phyloP scores from a whole-genome alignment of 2,888 invertebrate species.

The Xestia sexstrigata region DNA sequence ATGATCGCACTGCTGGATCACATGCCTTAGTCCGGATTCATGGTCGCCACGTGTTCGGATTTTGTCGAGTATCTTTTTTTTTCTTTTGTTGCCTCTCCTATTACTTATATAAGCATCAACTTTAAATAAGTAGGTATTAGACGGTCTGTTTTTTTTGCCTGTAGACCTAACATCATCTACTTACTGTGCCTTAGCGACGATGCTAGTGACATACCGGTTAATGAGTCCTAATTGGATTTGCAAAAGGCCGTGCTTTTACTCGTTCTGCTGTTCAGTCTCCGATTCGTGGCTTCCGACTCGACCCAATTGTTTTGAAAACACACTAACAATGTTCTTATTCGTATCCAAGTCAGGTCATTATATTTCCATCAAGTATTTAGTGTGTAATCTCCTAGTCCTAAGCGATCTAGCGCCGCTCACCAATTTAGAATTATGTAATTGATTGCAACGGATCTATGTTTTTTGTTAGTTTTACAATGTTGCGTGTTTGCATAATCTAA shows the following conservation, averaged over 20 bases:
- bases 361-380: neutral
- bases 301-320: neutral
- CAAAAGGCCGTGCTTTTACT: too few relatives aligned
- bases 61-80: neutral
- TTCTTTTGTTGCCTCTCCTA: too few relatives aligned
- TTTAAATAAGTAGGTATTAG: neutral
- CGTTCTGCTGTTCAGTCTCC: neutral
- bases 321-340: neutral
- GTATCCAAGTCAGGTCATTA: neutral
- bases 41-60: neutral
- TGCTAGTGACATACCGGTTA: too few relatives aligned
- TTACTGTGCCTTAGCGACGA: neutral
- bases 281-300: too few relatives aligned
- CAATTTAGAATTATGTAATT: slow-evolving; percentile 34
- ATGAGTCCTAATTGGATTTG: too few relatives aligned
- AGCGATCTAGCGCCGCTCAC: neutral
- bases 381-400: slow-evolving; percentile 2
- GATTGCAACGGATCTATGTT: slow-evolving; percentile 25
- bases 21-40: neutral
- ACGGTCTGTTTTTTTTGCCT: neutral
- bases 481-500: slow-evolving; percentile 26
- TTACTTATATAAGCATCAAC: neutral
- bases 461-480: slow-evolving; percentile 11
- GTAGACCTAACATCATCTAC: neutral
- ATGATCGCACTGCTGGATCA: neutral